These are phyloP conservation scores for Macaria notata DNA, from an alignment of 2,888 invertebrate species.

Conservation along the genomic window DNA sequence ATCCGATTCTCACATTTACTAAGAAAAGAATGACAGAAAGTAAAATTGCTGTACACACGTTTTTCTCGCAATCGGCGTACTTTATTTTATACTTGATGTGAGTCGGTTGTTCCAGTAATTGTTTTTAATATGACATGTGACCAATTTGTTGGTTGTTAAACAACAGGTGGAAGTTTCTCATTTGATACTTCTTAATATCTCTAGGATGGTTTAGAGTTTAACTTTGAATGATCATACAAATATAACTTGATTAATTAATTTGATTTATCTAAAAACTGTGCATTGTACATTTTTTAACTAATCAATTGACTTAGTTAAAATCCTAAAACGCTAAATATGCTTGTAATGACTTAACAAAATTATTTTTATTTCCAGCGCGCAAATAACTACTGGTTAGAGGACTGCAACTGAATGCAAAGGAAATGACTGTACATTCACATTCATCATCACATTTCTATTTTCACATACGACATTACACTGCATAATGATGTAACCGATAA, in stretches of 20 bases:
- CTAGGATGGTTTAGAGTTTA: no score
- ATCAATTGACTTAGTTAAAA: no score
- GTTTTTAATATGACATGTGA: background rate
- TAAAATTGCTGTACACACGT: conserved; percentile 23
- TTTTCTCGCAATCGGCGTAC: conserved; percentile 9
- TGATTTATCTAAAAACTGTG: no score
- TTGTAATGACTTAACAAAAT: no score
- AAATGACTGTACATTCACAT: conserved; percentile 35
- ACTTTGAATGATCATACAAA: no score
- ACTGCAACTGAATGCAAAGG: conserved; percentile 23
- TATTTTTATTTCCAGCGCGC: conserved; percentile 48
- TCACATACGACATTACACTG: conserved; percentile 6
- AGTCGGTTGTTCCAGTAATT: background rate
- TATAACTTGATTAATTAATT: no score
- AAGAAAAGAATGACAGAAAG: conserved; percentile 31
- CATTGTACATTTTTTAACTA: no score
- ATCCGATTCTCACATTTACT: conserved; percentile 27
- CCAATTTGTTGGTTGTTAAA: background rate
- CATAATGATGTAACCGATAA: conserved; percentile 12
- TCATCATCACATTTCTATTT: conserved; percentile 9
- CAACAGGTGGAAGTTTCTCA: background rate
- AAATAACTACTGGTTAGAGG: no score
- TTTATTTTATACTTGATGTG: conserved; percentile 11
- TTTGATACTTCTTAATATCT: background rate
- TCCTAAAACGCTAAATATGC: no score